Conservation (phyloP, 2,797 vertebrate species). For the Gadopsis marmoratus region DNA sequence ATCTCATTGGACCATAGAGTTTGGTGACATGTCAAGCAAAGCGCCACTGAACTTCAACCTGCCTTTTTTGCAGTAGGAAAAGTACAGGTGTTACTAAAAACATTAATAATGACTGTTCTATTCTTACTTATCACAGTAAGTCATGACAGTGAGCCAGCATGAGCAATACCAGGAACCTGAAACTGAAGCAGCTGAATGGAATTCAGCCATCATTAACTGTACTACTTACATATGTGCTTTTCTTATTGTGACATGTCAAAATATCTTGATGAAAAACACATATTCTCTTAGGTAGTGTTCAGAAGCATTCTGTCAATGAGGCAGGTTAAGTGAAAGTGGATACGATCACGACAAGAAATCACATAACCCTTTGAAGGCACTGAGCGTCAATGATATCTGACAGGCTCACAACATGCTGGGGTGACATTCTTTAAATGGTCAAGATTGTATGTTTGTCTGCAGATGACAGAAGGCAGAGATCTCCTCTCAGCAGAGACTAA, state of each 20-base stretch:
- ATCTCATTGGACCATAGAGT: not conserved
- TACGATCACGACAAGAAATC: not conserved
- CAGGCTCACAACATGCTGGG: slow-evolving; percentile 28
- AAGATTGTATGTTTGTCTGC: slow-evolving; percentile 40
- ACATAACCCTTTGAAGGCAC: not conserved
- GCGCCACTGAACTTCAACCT: not conserved
- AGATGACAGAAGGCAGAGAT: slow-evolving; percentile 50
- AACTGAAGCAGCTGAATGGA: not conserved
- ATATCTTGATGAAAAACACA: not conserved
- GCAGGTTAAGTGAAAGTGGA: slow-evolving; percentile 3
- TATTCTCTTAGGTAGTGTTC: not conserved
- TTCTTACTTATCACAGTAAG: not conserved
- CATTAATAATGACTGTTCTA: not conserved
- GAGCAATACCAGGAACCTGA: not conserved
- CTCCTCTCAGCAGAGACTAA: slow-evolving; percentile 27
- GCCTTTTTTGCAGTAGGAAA: not conserved
- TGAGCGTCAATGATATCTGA: slow-evolving; percentile 26
- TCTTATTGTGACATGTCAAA: not conserved
- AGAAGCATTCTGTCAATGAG: not conserved
- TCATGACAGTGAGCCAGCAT: not conserved
- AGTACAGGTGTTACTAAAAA: not conserved
- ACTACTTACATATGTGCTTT: not conserved
- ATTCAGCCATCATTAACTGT: not conserved
- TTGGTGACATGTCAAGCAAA: not conserved
- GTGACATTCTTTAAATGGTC: slow-evolving; percentile 48